These are phyloP conservation scores for Drosophila parabipectinata DNA, from an alignment of 1,140 invertebrate species.

Conservation along the genomic window DNA sequence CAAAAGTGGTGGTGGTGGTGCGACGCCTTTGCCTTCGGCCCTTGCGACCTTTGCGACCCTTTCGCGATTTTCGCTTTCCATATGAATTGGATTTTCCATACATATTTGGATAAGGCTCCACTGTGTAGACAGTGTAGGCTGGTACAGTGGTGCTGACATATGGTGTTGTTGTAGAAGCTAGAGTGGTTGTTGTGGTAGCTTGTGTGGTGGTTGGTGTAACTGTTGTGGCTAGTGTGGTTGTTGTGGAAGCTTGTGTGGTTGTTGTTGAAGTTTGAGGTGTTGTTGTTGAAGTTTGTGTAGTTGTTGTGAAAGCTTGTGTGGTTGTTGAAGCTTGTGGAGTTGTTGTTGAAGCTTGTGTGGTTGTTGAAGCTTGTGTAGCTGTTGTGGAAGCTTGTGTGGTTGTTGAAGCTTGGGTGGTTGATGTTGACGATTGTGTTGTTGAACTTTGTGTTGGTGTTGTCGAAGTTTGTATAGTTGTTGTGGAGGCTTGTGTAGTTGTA, in stretches of 20 bases:
- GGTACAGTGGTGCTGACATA: slow-evolving; percentile 13
- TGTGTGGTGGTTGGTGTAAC: slow-evolving; percentile 1
- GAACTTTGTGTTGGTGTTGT: not conserved
- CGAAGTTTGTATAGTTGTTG: slow-evolving; percentile 7
- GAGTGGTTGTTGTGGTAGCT: not conserved
- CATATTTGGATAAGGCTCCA: slow-evolving; percentile 52
- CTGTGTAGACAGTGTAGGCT: slow-evolving; percentile 19
- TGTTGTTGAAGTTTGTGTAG: not conserved
- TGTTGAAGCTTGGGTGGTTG: slow-evolving; percentile 1
- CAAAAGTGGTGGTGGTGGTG: slow-evolving; percentile 32
- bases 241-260: not conserved
- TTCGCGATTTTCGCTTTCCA: slow-evolving; percentile 26
- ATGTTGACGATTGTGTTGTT: slow-evolving; percentile 3
- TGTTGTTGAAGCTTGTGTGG: not conserved
- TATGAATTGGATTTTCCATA: slow-evolving; percentile 18
- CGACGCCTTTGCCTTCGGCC: slow-evolving; percentile 44
- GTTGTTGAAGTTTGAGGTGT: slow-evolving; percentile 9
- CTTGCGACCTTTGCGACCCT: slow-evolving; percentile 49
- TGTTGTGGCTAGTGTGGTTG: not conserved
- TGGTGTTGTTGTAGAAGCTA: slow-evolving; percentile 15
- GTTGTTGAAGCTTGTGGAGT: slow-evolving; percentile 2
- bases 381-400: not conserved
- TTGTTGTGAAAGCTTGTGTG: slow-evolving; percentile 4
- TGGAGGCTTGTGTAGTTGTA: not conserved
- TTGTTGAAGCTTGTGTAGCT: not conserved